Conservation (phyloP, 2,797 vertebrate species). For the Apogon talboti region DNA sequence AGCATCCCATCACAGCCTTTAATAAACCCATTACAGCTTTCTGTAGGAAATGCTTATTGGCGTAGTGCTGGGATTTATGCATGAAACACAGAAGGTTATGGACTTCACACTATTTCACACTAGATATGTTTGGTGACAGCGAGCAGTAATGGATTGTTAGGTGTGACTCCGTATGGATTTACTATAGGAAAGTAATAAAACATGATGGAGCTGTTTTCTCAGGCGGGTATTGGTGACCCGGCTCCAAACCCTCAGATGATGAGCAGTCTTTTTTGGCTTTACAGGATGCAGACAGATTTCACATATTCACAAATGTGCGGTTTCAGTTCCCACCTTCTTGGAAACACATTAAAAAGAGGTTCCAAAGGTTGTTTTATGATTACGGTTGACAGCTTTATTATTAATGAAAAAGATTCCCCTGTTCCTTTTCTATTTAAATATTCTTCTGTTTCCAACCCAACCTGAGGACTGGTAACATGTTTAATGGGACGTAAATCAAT, state of each 20-base stretch:
- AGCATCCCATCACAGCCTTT: conserved; percentile 37
- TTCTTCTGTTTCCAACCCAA: not conserved
- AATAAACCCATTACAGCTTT: conserved; percentile 46
- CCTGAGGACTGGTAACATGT: too few relatives aligned
- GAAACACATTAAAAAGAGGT: conserved; percentile 28
- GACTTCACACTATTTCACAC: conserved; percentile 65
- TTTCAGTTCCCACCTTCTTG: conserved; percentile 30
- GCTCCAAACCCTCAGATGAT: conserved; percentile 34
- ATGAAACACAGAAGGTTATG: conserved; percentile 39
- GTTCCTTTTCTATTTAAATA: not conserved
- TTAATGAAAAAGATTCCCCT: conserved; percentile 22
- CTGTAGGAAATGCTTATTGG: conserved; percentile 46
- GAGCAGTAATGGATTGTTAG: conserved; percentile 63
- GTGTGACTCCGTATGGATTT: conserved; percentile 70
- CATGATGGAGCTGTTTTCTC: conserved; percentile 29
- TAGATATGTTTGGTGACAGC: conserved; percentile 70
- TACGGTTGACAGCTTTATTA: conserved; percentile 6
- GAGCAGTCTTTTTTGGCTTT: conserved; percentile 30
- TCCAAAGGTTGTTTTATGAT: conserved; percentile 9
- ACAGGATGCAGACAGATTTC: conserved; percentile 28
- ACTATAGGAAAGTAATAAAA: conserved; percentile 60
- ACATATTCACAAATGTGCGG: conserved; percentile 43
- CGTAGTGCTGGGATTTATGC: conserved; percentile 53
- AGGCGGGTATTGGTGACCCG: conserved; percentile 33
- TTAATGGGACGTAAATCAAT: too few relatives aligned